Evolutionary conservation across 2,888 invertebrate species (phyloP).

Genomic region (Chalcosyrphus nemorum): DNA sequence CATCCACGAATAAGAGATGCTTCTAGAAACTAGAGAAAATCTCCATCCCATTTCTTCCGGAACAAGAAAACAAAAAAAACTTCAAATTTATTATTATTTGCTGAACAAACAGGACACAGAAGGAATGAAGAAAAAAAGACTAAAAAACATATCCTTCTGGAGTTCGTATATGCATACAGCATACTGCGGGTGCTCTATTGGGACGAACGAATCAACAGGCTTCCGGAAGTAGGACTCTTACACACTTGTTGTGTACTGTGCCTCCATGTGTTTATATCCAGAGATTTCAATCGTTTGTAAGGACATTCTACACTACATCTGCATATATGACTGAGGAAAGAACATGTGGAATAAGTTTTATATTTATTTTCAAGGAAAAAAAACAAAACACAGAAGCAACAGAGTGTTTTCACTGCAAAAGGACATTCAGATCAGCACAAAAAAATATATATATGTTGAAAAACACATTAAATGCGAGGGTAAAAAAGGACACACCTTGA

Average conservation of each 20-base stretch:
- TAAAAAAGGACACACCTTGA: slow-evolving; percentile 58
- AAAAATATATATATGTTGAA: slow-evolving; percentile 16
- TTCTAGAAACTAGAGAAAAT: slow-evolving; percentile 45
- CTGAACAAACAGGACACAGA: slow-evolving; percentile 46
- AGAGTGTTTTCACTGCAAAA: slow-evolving; percentile 55
- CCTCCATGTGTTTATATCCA: slow-evolving; percentile 36
- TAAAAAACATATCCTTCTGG: slow-evolving; percentile 8
- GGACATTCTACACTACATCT: slow-evolving; percentile 55
- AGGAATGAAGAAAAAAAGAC: slow-evolving; percentile 10
- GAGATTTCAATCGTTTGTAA: slow-evolving; percentile 51
- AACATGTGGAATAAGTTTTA: slow-evolving; percentile 60
- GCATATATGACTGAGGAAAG: slow-evolving; percentile 42
- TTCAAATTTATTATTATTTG: slow-evolving; percentile 54
- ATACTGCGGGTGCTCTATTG: slow-evolving; percentile 38
- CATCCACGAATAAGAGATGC: slow-evolving; percentile 13
- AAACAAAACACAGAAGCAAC: slow-evolving; percentile 47
- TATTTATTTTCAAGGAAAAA: slow-evolving; percentile 4
- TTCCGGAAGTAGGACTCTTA: slow-evolving; percentile 62
- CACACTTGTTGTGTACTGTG: slow-evolving; percentile 65
- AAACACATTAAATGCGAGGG: slow-evolving; percentile 49
- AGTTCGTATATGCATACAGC: neutral
- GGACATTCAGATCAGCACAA: slow-evolving; percentile 44
- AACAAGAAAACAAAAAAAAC: slow-evolving; percentile 43
- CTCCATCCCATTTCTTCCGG: slow-evolving; percentile 46
- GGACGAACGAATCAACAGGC: slow-evolving; percentile 63